Evolutionary conservation across 2,888 invertebrate species (phyloP).

Genomic region (Drosophila kokeensis): DNA sequence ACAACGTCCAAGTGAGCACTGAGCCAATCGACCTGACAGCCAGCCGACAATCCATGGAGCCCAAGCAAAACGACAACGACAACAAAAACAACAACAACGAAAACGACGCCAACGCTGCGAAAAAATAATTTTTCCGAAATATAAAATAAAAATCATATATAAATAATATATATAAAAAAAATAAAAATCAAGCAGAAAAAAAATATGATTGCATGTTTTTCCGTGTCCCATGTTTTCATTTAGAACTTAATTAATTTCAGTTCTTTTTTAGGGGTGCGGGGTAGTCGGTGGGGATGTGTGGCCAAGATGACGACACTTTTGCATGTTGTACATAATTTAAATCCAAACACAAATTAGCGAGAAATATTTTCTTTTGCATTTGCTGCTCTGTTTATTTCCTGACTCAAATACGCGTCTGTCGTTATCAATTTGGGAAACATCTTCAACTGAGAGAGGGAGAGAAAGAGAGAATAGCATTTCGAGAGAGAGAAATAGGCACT

Average conservation of each 20-base stretch:
- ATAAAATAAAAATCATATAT: constrained; percentile 61
- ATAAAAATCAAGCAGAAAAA: constrained; percentile 10
- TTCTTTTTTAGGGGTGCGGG: constrained; percentile 1
- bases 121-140: constrained; percentile 70
- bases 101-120: constrained; percentile 46
- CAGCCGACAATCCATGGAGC: constrained; percentile 73
- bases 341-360: constrained; percentile 72
- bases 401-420: constrained; percentile 39
- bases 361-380: constrained; percentile 54
- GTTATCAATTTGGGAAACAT: constrained; percentile 53
- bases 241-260: constrained; percentile 68
- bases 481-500: neutral
- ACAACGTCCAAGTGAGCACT: constrained; percentile 74
- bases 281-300: neutral
- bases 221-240: constrained; percentile 49
- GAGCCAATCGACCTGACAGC: constrained; percentile 69
- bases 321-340: constrained; percentile 69
- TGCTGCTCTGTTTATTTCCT: constrained; percentile 63
- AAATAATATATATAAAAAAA: constrained; percentile 63
- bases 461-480: constrained; percentile 3
- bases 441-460: constrained; percentile 7
- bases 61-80: constrained; percentile 41
- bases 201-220: constrained; percentile 44
- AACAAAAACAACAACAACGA: neutral
- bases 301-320: constrained; percentile 52